Evolutionary conservation across 2,113 vertebrate species (phyloP), one percentile per base, ranked within the genome.

Genomic region (Lepus americanus): DNA sequence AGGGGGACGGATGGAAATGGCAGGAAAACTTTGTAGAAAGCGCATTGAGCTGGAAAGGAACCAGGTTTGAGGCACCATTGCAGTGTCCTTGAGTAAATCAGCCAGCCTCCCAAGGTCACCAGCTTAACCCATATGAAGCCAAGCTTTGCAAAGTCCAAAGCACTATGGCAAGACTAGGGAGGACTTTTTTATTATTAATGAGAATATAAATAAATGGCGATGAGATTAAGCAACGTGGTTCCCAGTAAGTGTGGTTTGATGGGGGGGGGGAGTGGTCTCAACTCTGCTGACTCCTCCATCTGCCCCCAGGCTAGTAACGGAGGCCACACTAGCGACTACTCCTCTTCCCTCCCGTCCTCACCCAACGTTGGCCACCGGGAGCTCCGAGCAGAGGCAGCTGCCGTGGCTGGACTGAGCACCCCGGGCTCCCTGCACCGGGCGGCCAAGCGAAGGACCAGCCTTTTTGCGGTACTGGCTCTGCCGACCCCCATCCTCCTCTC

Each of bases 301-400:
- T 63, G 1, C 72, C 27, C 55, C 67, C 98, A 99, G 99, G 98
- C 99, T 97, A 99, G 98, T 98, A 99, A 99, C 0, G 99, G 99
- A 0, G 99, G 99, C 96, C 99, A 99, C 97, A 98, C 98, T 87
- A 98, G 98, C 5, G 99, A 99, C 97, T 99, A 99, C 98, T 98
- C 99, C 22, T 99, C 98, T 96, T 99, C 99, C 11, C 98, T 99
- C 95, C 99, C 99, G 0, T 99, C 99, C 95, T 99, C 99, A 5
- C 99, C 99, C 61, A 99, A 99, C 69, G 98, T 99, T n/a, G 97
- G 98, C 93, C 99, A 99, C 97, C 99, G 99, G 94, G 99, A 99
- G 84, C 98, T 99, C 97, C 98, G 99, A 73, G 97, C 98, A 0
- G 98, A 99, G 72, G 97, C 98, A n/a, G 98, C 95, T 0, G 93